Base-by-base conservation (phyloP, 2,888 invertebrate species). In the Antheraea yamamai region DNA sequence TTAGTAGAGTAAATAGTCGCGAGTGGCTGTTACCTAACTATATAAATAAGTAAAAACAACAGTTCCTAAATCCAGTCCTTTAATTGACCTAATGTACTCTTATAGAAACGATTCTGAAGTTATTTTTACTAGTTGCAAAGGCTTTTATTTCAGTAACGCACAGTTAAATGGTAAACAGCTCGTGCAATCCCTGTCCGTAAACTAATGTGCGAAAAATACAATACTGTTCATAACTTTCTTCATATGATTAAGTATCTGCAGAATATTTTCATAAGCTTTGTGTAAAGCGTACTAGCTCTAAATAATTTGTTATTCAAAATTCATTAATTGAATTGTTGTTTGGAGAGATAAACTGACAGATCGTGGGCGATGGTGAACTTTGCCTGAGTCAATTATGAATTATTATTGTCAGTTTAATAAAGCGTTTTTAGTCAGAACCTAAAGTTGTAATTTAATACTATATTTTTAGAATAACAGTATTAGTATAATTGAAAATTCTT, bases 251-350 rank as follows among this genome's bases (percentile, higher is more conserved):
- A 47, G 2, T 47, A 47, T 47, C 8, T 55, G 1, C 55, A 55
- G 18, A 0, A 20, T 55, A 55, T 0, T 16, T 30, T 66, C 26
- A 66, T 30, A 30, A 30, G 26, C 64, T 30, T 30, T 16, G 30
- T 26, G 6, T 30, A 16, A 20, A 66, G 30, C 18, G 64, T 6
- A 66, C 64, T 30, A 30, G 26, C 64, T 66, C 10, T 58, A 10
- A 61, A 61, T 61, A 61, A 23, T 68, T 68, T 18, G n/a, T 39
- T 10, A n/a, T n/a, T n/a, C 16, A 2, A 39, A 39, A 39, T 70
- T 35, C n/a, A 39, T 39, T 70, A 39, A 70, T 39, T 70, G 39
- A 70, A 70, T 70, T 70, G 39, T n/a, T 70, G 68, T 20, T n/a
- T 12, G 68, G 68, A 10, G n/a, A 70, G 23, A 70, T 68, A 68